phyloP scores from a whole-genome alignment of 1,140 invertebrate species.

The Macrotrachela quadricornifera region DNA sequence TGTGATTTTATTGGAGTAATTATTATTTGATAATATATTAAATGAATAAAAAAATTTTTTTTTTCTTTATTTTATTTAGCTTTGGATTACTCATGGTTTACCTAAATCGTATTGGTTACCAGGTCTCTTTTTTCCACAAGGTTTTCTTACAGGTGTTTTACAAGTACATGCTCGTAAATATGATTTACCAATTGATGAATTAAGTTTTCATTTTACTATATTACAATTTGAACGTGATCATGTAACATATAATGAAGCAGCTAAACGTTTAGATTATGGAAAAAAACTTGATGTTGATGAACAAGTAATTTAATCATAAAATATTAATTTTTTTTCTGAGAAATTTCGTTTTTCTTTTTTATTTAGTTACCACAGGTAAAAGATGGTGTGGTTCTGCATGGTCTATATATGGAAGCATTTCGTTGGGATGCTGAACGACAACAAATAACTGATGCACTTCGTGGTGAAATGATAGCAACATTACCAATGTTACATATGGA shows the following conservation, averaged over 20 bases:
- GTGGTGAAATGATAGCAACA: constrained; percentile 50
- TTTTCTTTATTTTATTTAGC: constrained; percentile 28
- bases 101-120: constrained; percentile 66
- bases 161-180: constrained; percentile 63
- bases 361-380: constrained; percentile 39
- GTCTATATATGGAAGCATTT: constrained; percentile 62
- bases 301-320: not conserved
- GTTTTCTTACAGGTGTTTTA: constrained; percentile 56
- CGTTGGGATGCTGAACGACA: constrained; percentile 46
- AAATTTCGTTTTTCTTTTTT: constrained; percentile 1
- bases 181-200: constrained; percentile 56
- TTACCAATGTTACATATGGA: constrained; percentile 51
- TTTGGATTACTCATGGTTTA: constrained; percentile 46
- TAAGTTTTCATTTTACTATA: constrained; percentile 52
- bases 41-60: not conserved
- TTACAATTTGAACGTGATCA: constrained; percentile 39
- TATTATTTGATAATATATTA: not conserved
- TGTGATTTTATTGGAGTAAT: constrained; percentile 45
- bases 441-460: constrained; percentile 46
- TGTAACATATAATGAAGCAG: constrained; percentile 34
- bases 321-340: constrained; percentile 2
- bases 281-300: constrained; percentile 31
- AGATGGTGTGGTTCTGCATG: constrained; percentile 58
- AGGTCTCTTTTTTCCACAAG: constrained; percentile 72
- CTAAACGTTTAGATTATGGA: constrained; percentile 20